A percentile compares a stretch with the other conserved stretches of the same genome.
These are phyloP conservation scores for Colistium nudipinnis DNA, from an alignment of 2,113 vertebrate species.

Conservation along the genomic window DNA sequence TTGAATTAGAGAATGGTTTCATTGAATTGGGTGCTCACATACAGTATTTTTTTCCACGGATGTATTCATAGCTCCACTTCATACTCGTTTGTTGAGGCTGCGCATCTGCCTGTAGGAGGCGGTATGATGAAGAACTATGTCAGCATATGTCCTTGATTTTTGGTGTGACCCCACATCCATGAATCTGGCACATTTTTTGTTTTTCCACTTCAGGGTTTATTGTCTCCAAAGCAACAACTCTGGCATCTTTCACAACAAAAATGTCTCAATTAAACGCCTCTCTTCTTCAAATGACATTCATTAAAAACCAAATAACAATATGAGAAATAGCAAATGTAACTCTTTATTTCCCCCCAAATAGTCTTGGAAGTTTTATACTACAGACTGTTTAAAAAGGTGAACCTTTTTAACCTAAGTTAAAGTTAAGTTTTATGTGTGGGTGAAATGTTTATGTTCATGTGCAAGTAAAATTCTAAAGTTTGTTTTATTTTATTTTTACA, in stretches of 20 bases:
- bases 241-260: neutral
- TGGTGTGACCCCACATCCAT: neutral
- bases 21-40: conserved; percentile 17
- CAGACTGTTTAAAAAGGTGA: too few relatives aligned
- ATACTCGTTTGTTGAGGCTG: neutral
- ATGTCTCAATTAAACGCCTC: too few relatives aligned
- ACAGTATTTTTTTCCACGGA: too few relatives aligned
- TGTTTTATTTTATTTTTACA: too few relatives aligned
- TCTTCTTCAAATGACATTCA: neutral
- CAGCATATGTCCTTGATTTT: neutral
- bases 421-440: too few relatives aligned
- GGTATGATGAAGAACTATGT: neutral
- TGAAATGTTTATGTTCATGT: neutral
- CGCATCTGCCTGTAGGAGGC: conserved; percentile 57
- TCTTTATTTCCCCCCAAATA: neutral
- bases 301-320: neutral
- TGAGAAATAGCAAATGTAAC: neutral
- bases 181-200: neutral
- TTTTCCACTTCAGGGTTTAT: neutral
- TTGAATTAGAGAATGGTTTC: neutral
- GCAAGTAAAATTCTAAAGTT: too few relatives aligned
- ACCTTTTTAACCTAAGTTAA: too few relatives aligned
- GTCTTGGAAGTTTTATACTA: too few relatives aligned
- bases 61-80: neutral
- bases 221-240: neutral